Evolutionary conservation across 2,888 invertebrate species (phyloP), one percentile per base, ranked within the genome.

Genomic region (Barypeithes pellucidus): DNA sequence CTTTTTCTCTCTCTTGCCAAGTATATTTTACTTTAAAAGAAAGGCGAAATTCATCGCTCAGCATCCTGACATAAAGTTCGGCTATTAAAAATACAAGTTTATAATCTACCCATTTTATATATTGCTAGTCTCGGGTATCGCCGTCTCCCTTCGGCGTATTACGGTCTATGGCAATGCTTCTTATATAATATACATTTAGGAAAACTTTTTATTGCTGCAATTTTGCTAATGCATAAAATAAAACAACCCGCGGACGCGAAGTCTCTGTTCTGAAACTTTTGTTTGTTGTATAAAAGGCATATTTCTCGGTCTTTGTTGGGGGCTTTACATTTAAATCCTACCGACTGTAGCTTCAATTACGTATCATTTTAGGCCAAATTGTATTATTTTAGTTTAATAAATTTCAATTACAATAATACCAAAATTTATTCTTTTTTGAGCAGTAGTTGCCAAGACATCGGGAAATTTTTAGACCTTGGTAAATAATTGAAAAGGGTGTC

Each of bases 131-230:
- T 81, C 81, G 79, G 78, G 75, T 80, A 79, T 79, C 78, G 77
- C 77, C 72, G 75, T 76, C 75, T 75, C 36, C 60, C 72, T 36
- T 43, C 65, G 68, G 57, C 68, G 16, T 43, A 36, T 18, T 33
- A 5, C 54, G 11, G 33, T 71, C 70, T 24, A 43, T 62, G 14
- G 33, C 62, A 65, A 12, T 72, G 63, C 66, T 73, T 70, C 71
- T 74, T 69, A 66, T 70, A 83, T 84, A 83, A 84, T 86, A 87
- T 69, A 61, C 73, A 69, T 87, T 87, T 87, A 29, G 85, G 86
- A 85, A 84, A 87, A 86, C 85, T 87, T 87, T 86, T 87, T 87
- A 87, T 87, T 87, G 85, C 85, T 81, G 82, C 85, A 87, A 86
- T 87, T 87, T 87, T 85, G 86, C 86, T 87, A 82, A 83, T 84